Conservation (phyloP, 2,888 invertebrate species). For the Athetis lepigone region DNA sequence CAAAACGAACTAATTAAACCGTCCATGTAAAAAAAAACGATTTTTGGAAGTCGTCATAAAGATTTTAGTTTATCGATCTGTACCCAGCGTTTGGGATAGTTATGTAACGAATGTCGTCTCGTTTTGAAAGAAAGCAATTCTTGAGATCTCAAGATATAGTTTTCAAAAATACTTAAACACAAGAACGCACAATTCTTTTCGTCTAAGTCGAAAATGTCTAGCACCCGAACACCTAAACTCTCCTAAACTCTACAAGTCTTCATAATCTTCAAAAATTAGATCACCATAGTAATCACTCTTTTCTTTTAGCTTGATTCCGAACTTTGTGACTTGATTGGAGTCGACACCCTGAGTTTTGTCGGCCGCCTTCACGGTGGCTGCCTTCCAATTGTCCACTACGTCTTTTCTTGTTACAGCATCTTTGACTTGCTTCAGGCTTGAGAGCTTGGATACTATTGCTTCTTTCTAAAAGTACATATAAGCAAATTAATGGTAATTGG, state of each 20-base stretch:
- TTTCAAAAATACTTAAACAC: too few species aligned
- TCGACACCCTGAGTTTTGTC: conserved; percentile 77
- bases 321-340: conserved; percentile 78
- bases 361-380: conserved; percentile 69
- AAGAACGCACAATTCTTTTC: too few species aligned
- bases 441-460: conserved; percentile 74
- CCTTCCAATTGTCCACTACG: conserved; percentile 73
- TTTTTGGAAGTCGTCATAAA: too few species aligned
- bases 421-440: conserved; percentile 74
- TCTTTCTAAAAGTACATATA: conserved; percentile 78
- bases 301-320: conserved; percentile 81
- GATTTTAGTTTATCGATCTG: too few species aligned
- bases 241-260: conserved; percentile 61
- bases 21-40: too few species aligned
- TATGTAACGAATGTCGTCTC: too few species aligned
- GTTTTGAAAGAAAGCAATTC: too few species aligned
- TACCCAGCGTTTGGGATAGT: too few species aligned
- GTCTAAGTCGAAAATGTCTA: background rate
- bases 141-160: background rate
- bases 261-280: conserved; percentile 83
- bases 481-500: background rate
- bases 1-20: too few species aligned
- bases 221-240: background rate
- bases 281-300: conserved; percentile 81
- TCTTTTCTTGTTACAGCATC: conserved; percentile 76